phyloP scores from a whole-genome alignment of 2,113 vertebrate genomes.

The Phrynocephalus versicolor region DNA sequence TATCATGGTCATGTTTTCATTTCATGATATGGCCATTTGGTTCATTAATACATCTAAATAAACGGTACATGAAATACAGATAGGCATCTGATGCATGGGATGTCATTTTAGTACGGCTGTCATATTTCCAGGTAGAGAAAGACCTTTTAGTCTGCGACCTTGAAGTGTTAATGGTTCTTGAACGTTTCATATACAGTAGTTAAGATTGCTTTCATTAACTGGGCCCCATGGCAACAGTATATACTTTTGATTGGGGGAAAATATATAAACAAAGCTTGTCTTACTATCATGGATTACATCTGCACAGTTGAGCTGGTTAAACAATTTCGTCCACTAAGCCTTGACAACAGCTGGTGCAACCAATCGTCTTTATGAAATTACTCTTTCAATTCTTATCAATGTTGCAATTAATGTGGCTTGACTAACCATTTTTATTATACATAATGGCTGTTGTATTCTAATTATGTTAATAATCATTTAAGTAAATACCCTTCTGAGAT shows the following conservation, averaged over 20 bases:
- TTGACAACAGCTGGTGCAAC: not conserved
- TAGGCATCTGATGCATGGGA: not conserved
- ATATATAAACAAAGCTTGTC: conserved; percentile 4
- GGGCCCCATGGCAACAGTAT: not conserved
- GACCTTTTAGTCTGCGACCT: not conserved
- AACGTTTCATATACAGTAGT: not conserved
- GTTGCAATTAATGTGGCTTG: not conserved
- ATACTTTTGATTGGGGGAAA: not conserved
- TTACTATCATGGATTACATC: not conserved
- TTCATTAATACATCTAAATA: not conserved
- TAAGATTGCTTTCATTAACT: not conserved
- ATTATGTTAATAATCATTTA: too few relatives aligned
- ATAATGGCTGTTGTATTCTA: too few relatives aligned
- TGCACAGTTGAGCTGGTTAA: not conserved
- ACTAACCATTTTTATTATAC: not conserved
- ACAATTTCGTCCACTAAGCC: not conserved
- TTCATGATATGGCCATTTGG: not conserved
- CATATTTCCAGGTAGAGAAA: not conserved
- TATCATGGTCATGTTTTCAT: conserved; percentile 11
- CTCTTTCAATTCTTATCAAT: not conserved
- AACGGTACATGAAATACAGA: not conserved
- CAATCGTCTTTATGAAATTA: not conserved
- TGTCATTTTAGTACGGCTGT: not conserved
- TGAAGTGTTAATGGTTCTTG: not conserved
- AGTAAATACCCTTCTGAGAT: too few relatives aligned